These are phyloP conservation scores for Diadema setosum DNA, from an alignment of 35 echinoderm and acorn worm genomes.

Conservation along the genomic window DNA sequence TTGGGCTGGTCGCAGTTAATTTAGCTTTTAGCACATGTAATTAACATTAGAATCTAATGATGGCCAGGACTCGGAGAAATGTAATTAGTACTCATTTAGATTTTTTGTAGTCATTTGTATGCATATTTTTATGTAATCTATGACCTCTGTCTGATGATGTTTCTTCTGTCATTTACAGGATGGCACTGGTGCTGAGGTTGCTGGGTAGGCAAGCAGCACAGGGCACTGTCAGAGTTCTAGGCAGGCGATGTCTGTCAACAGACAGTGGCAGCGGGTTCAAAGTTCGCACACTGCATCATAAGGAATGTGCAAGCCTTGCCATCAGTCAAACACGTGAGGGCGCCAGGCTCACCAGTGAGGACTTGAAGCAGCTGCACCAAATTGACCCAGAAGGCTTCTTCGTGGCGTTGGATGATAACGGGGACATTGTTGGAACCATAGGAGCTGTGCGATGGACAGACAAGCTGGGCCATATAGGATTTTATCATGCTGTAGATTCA, in stretches of 20 bases:
- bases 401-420: constrained; percentile 37
- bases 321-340: constrained; percentile 57
- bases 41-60: too few species aligned
- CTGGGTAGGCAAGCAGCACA: too few species aligned
- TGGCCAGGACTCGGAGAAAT: too few species aligned
- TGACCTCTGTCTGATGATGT: too few species aligned
- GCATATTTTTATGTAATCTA: too few species aligned
- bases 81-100: too few species aligned
- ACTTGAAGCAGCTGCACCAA: constrained; percentile 61
- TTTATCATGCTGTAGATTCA: constrained; percentile 52
- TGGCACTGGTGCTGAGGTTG: too few species aligned
- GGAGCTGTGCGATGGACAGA: constrained; percentile 54
- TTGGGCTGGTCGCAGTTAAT: too few species aligned
- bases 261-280: background rate
- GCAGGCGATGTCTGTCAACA: background rate
- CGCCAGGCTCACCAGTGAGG: constrained; percentile 48
- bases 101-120: too few species aligned
- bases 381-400: constrained; percentile 74
- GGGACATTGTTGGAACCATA: constrained; percentile 70
- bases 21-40: too few species aligned
- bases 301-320: constrained; percentile 61
- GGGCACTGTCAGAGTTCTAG: background rate
- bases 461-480: constrained; percentile 58
- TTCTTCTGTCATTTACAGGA: too few species aligned
- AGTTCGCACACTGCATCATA: constrained; percentile 40